Evolutionary conservation across 2,113 vertebrate genomes (phyloP).

Genomic region (Lepus europaeus): DNA sequence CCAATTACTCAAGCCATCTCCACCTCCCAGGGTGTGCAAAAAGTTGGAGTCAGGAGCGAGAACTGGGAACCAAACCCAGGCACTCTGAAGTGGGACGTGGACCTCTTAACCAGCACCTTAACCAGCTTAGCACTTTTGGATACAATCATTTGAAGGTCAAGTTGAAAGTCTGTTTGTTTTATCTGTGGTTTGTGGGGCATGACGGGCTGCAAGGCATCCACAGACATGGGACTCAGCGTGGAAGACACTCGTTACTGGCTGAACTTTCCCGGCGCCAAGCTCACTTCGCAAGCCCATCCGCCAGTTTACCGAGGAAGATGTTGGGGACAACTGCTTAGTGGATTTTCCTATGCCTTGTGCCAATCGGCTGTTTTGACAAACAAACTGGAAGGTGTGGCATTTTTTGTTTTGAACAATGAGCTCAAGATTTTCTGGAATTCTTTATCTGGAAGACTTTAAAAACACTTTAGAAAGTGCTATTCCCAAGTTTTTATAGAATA

Average conservation of each 20-base stretch:
- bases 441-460: slow-evolving; percentile 39
- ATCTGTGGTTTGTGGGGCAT: neutral
- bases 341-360: neutral
- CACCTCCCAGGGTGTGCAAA: too few relatives aligned
- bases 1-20: too few relatives aligned
- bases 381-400: neutral
- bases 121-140: slow-evolving; percentile 45
- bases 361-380: slow-evolving; percentile 48
- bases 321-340: neutral
- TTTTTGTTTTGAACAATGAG: slow-evolving; percentile 32
- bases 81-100: too few relatives aligned
- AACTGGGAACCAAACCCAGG: too few relatives aligned
- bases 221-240: neutral
- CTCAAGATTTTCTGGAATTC: slow-evolving; percentile 1
- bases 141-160: slow-evolving; percentile 59
- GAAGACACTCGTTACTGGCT: neutral
- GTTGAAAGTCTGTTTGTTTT: slow-evolving; percentile 56
- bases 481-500: slow-evolving; percentile 32
- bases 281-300: neutral
- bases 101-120: too few relatives aligned
- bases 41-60: too few relatives aligned
- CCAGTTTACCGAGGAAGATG: neutral
- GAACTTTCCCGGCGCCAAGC: neutral
- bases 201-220: neutral
- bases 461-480: slow-evolving; percentile 51